Base-by-base conservation (phyloP, 37 sponge, comb jelly and placozoan species). In the Haliclona indistincta region DNA sequence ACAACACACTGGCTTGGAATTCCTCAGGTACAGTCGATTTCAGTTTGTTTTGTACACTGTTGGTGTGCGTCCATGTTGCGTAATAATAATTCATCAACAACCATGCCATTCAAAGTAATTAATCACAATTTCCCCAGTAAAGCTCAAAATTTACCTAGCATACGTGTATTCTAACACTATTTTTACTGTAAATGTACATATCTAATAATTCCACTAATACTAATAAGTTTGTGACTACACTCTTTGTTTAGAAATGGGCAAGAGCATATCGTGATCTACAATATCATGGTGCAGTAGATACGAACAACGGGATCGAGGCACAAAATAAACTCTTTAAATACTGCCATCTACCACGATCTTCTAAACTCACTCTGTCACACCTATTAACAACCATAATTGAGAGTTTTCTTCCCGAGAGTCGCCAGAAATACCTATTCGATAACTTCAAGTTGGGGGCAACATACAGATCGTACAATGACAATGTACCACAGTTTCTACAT, bases 311-410 rank as follows among this genome's bases (percentile, higher is more conserved):
- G 3, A 30, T 51, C 33, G 76, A 75, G 33, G 76, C 76, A 28
- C 45, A 45, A 5, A 75, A 75, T 63, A 75, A 75, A 42, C 64
- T 62, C n/a, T 62, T 60, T 44, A 75, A 75, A 62, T 75, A 75
- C 33, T 45, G 20, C 34, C 62, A 75, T 75, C n/a, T 75, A 42
- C 64, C 76, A 4, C 41, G 51, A 19, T 15, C 34, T 4, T 38
- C n/a, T 22, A 63, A 60, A 20, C 5, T 60, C 22, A 75, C 76
- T 40, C 29, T 75, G 38, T 63, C 64, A 6, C 4, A 26, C 3
- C 30, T 75, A 35, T 37, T 19, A 28, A 39, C 44, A 7, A 63
- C 40, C 20, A 28, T 75, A 3, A 62, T 75, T 43, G 76, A 75
- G 25, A 7, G 13, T 6, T 75, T 75, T 38, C 47, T 75, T 3